Base-by-base conservation (phyloP, 2,888 invertebrate species). In the Capitulum mitella region DNA sequence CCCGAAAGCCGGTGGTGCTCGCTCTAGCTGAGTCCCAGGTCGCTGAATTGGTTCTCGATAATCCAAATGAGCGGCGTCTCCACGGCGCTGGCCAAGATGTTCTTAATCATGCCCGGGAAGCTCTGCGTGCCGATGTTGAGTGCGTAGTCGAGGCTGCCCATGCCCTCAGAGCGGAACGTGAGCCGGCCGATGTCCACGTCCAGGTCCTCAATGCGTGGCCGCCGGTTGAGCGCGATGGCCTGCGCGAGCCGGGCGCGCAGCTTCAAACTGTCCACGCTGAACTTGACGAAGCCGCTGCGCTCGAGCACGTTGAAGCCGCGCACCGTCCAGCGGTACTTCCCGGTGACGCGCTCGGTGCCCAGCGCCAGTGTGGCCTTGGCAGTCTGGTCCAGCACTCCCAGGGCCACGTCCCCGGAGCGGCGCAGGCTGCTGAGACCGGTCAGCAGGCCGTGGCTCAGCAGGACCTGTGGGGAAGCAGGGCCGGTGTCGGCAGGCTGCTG, bases 261-360 rank as follows among this genome's bases (percentile, higher is more conserved):
- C 46, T 46, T n/a, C 75, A 75, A 16, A 26, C 75, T 46, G 75
- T 75, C 75, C 14, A 75, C 75, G 75, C 75, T 75, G 75, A 75
- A 75, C 75, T 75, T 43, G 43, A 75, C 46, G 75, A 75, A 75
- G 43, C 75, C 75, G 75, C 43, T 46, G 46, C 75, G 75, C 75
- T 75, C 43, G 26, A 74, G 37, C 46, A 75, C 19, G 43, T 75
- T 75, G 75, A 43, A 43, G 75, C 75, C 75, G 26, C 46, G 43
- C 29, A 75, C 43, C 3, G 43, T 75, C 75, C 75, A 75, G 43
- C 75, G 75, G 75, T 75, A 75, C 43, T 46, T 43, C 29, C 75
- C 75, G 16, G 75, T 46, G 29, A 75, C 75, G 43, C 75, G 75
- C 43, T 46, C 75, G 16, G 75, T 75, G 43, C 75, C 75, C 26